phyloP scores from a whole-genome alignment of 2,888 invertebrate species.

The Aromia moschata region DNA sequence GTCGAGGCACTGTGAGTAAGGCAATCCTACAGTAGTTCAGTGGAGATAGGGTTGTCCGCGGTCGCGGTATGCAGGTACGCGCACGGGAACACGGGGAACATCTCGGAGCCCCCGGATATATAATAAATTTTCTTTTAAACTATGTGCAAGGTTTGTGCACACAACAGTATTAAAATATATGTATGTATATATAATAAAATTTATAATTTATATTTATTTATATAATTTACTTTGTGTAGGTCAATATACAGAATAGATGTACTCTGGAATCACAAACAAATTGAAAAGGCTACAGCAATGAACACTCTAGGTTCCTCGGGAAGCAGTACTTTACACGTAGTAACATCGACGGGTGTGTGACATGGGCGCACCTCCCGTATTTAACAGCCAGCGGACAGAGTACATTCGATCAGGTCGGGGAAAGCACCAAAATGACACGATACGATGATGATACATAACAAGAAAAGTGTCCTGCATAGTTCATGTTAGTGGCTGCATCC shows the following conservation, averaged over 20 bases:
- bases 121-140: conserved; percentile 59
- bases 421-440: conserved; percentile 62
- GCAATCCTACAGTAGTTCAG: conserved; percentile 81
- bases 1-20: conserved; percentile 84
- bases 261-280: conserved; percentile 63
- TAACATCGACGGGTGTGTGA: conserved; percentile 53
- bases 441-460: conserved; percentile 44
- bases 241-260: conserved; percentile 63
- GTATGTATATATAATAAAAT: conserved; percentile 60
- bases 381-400: conserved; percentile 61
- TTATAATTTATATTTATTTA: conserved; percentile 55
- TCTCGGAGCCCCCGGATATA: conserved; percentile 30
- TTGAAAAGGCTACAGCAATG: conserved; percentile 64
- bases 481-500: conserved; percentile 60
- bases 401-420: conserved; percentile 60
- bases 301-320: conserved; percentile 64
- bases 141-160: conserved; percentile 65
- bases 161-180: conserved; percentile 65
- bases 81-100: conserved; percentile 34
- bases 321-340: conserved; percentile 60
- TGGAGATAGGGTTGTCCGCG: conserved; percentile 66
- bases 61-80: conserved; percentile 55
- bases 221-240: conserved; percentile 60
- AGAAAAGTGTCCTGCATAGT: conserved; percentile 54
- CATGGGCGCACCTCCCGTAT: conserved; percentile 39